phyloP scores from a whole-genome alignment of 2,888 invertebrate species.

The Aleiodes leptofemur region DNA sequence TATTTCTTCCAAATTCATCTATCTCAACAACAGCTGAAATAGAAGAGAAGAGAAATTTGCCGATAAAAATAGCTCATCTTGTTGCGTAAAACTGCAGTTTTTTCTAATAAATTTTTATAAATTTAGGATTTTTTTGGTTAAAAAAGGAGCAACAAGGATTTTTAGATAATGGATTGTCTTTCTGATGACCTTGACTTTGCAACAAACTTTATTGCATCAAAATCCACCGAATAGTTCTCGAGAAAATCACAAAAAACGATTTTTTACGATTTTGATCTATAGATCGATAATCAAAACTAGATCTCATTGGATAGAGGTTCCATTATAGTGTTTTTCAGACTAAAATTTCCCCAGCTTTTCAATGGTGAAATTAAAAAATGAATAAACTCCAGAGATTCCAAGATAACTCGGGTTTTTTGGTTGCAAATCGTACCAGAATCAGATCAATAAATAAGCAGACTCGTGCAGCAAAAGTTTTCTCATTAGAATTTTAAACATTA shows the following conservation, averaged over 20 bases:
- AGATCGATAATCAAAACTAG: slow-evolving; percentile 2
- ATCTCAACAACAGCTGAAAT: not conserved
- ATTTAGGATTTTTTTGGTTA: too few relatives aligned
- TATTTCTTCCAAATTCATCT: not conserved
- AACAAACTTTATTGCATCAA: not conserved
- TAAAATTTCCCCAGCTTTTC: not conserved
- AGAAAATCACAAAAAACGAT: not conserved
- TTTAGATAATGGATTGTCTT: too few relatives aligned
- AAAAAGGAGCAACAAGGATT: too few relatives aligned
- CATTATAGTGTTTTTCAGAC: not conserved
- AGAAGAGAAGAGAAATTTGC: not conserved
- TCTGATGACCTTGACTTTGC: too few relatives aligned
- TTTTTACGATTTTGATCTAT: not conserved
- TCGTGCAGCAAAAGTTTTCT: slow-evolving; percentile 13
- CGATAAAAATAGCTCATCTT: not conserved
- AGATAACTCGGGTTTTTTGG: not conserved
- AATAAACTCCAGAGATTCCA: not conserved
- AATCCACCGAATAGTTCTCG: not conserved
- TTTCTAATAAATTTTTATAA: not conserved
- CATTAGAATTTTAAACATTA: slow-evolving; percentile 5
- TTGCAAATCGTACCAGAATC: not conserved
- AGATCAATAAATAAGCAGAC: not conserved
- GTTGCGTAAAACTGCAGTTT: not conserved
- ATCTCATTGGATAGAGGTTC: not conserved
- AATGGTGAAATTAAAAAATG: not conserved